Evolutionary conservation across 1,140 invertebrate genomes (phyloP).

Genomic region (Ditylenchus dipsaci): DNA sequence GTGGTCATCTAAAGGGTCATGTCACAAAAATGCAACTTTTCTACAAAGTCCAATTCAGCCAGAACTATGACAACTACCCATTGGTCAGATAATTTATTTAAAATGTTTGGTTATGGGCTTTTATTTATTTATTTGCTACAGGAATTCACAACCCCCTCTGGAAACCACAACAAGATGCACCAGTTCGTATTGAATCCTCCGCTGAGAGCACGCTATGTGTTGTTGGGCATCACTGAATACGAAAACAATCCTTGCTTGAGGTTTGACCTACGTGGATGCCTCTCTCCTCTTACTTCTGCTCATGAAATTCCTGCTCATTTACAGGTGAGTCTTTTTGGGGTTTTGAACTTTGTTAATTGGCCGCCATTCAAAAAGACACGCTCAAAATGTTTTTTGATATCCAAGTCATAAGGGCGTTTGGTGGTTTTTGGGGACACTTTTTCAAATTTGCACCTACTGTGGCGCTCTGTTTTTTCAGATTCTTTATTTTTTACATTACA

Average conservation of each 20-base stretch:
- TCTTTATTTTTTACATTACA: no score
- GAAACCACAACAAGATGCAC: constrained; percentile 86
- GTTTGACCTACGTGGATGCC: constrained; percentile 91
- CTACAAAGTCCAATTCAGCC: constrained; percentile 84
- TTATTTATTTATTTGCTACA: background rate
- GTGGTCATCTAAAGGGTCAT: constrained; percentile 52
- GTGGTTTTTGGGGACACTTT: no score
- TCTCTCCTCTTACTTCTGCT: constrained; percentile 61
- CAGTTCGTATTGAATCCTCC: constrained; percentile 90
- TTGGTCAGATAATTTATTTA: constrained; percentile 61
- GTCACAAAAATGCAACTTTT: constrained; percentile 87
- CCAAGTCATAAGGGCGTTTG: no score
- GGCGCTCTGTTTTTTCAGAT: no score
- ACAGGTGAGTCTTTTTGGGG: constrained; percentile 33
- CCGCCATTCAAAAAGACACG: no score
- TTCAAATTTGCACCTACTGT: no score
- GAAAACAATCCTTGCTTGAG: constrained; percentile 92
- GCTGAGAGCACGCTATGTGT: constrained; percentile 84
- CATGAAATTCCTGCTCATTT: constrained; percentile 55
- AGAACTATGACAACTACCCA: constrained; percentile 92
- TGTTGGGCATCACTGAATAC: constrained; percentile 85
- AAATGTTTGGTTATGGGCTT: constrained; percentile 6
- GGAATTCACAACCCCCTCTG: constrained; percentile 64
- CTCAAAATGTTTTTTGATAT: no score
- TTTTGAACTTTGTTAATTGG: constrained; percentile 2